Percentiles rank a stretch among this genome's conserved stretches.
phyloP scores from a whole-genome alignment of 2,797 vertebrate species.

The Rhadinocentrus ornatus region DNA sequence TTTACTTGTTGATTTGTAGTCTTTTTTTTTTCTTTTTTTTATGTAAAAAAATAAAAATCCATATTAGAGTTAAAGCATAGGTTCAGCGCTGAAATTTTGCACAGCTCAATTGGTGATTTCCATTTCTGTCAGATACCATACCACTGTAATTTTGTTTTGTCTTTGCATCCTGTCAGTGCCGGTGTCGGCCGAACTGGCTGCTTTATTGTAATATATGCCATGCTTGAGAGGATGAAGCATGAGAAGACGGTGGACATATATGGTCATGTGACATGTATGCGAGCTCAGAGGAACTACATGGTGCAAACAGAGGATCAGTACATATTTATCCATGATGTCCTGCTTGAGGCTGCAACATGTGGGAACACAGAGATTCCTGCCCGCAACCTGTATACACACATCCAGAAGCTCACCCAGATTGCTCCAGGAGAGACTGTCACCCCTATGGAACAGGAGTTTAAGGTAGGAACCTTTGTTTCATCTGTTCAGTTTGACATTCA shows the following conservation, averaged over 20 bases:
- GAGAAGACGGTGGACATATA: conserved; percentile 97
- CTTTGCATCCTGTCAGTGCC: conserved; percentile 43
- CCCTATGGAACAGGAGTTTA: conserved; percentile 95
- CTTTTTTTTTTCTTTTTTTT: no score
- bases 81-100: no score
- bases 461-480: conserved; percentile 75
- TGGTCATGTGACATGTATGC: conserved; percentile 95
- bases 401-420: conserved; percentile 93
- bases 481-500: no score
- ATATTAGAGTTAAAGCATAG: no score
- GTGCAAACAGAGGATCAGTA: conserved; percentile 98
- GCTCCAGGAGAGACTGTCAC: conserved; percentile 89
- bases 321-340: conserved; percentile 95
- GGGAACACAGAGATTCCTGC: conserved; percentile 93
- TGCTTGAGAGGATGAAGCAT: conserved; percentile 96
- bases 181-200: conserved; percentile 93
- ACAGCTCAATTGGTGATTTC: no score
- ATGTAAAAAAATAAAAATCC: no score
- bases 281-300: conserved; percentile 97
- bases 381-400: conserved; percentile 91
- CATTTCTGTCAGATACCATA: neutral
- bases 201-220: conserved; percentile 94
- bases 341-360: conserved; percentile 91
- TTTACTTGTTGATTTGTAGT: no score
- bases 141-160: neutral